phyloP scores from a whole-genome alignment of 2,797 vertebrate genomes.

The Chrysocyon brachyurus region DNA sequence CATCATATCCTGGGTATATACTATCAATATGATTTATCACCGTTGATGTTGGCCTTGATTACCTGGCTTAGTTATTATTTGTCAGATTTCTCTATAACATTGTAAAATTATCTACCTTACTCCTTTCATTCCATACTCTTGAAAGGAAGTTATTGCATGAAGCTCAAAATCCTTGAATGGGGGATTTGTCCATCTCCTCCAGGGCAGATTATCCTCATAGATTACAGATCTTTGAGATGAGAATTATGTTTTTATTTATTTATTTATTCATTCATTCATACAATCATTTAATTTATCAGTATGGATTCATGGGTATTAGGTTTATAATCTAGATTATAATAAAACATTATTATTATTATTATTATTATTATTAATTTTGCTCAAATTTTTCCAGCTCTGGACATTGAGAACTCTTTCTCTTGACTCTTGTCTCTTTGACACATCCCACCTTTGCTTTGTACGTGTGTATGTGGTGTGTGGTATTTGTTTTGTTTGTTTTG shows the following conservation, averaged over 20 bases:
- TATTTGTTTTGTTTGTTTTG: neutral
- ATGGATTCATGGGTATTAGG: neutral
- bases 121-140: neutral
- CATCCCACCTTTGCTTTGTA: neutral
- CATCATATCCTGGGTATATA: neutral
- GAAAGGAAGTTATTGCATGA: neutral
- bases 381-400: neutral
- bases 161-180: neutral
- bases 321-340: neutral
- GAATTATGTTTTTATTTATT: neutral
- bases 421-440: neutral
- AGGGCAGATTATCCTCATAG: neutral
- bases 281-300: neutral
- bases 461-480: too few species aligned
- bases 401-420: neutral
- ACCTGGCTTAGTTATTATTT: neutral
- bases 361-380: neutral
- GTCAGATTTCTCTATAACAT: neutral
- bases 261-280: neutral
- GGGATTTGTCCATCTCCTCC: neutral
- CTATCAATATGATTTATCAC: neutral
- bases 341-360: neutral
- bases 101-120: accelerated
- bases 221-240: neutral
- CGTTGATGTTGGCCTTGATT: neutral